phyloP scores from a whole-genome alignment of 1,140 invertebrate genomes.

The Aphis gossypii region DNA sequence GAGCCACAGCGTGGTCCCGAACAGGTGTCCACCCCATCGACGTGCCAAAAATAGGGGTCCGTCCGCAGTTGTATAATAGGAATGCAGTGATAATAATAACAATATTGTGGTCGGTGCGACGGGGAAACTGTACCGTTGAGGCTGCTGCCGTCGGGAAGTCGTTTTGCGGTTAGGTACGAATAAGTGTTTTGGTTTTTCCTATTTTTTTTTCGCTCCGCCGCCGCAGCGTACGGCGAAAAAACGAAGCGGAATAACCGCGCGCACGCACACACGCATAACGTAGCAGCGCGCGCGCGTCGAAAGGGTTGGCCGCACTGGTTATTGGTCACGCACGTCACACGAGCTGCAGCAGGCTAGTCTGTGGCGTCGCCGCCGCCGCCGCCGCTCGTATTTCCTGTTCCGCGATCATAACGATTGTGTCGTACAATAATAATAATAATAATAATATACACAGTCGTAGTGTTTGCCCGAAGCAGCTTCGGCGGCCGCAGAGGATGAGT shows the following conservation, averaged over 20 bases:
- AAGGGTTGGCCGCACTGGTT: constrained; percentile 56
- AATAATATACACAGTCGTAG: not conserved
- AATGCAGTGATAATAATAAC: not conserved
- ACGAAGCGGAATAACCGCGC: not conserved
- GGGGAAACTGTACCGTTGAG: not conserved
- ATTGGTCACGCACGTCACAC: constrained; percentile 56
- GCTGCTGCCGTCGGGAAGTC: too few species aligned
- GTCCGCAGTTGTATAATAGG: not conserved
- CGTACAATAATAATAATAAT: constrained; percentile 25
- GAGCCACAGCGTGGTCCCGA: not conserved
- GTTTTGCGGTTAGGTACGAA: not conserved
- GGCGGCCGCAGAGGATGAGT: not conserved
- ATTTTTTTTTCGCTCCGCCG: not conserved
- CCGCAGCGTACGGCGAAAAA: not conserved
- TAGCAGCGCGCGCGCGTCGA: not conserved
- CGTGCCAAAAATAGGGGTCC: not conserved
- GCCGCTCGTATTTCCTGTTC: constrained; percentile 56
- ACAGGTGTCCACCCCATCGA: not conserved
- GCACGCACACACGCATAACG: not conserved
- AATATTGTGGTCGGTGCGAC: not conserved
- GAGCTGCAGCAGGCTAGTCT: not conserved
- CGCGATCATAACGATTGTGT: constrained; percentile 52
- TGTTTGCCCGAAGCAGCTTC: not conserved
- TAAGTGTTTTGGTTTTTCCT: not conserved
- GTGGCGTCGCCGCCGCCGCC: constrained; percentile 8